Percentiles rank a stretch among this genome's conserved stretches.
Conservation (phyloP, 2,888 invertebrate genomes). For the Pollenia amentaria region DNA sequence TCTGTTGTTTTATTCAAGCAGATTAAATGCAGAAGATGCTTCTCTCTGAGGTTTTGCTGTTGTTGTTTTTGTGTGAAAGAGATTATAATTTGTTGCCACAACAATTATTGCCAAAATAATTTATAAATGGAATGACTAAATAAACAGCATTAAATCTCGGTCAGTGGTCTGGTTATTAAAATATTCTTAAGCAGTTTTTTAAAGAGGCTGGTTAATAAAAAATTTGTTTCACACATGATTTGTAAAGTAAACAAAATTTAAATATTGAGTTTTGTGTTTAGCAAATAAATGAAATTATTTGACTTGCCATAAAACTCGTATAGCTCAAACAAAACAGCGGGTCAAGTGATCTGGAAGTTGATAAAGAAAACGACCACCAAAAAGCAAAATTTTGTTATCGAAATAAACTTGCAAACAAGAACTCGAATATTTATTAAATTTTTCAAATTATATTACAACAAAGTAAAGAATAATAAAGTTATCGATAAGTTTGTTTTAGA, state of each 20-base stretch:
- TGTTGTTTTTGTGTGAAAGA: constrained; percentile 8
- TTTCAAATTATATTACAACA: too few species aligned
- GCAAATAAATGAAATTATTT: neutral
- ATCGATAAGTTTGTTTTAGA: too few species aligned
- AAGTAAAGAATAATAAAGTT: too few species aligned
- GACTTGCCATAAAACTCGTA: too few species aligned
- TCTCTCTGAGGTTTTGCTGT: too few species aligned
- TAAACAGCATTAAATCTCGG: constrained; percentile 68
- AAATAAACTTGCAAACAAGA: too few species aligned
- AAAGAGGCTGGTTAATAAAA: constrained; percentile 3
- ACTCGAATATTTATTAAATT: too few species aligned
- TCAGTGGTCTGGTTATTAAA: constrained; percentile 65
- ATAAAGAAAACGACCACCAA: too few species aligned
- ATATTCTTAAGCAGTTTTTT: neutral
- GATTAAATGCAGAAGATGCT: neutral
- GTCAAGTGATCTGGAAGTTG: too few species aligned
- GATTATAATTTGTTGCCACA: constrained; percentile 56
- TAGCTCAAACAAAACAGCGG: too few species aligned
- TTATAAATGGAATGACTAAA: constrained; percentile 52
- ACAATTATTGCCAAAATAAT: constrained; percentile 61
- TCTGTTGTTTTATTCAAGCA: constrained; percentile 13
- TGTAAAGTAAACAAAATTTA: constrained; percentile 36
- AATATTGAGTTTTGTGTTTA: neutral
- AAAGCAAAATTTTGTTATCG: too few species aligned
- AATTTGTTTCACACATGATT: constrained; percentile 45